Conservation (phyloP, 2,113 vertebrate genomes). For the Eclectus roratus region DNA sequence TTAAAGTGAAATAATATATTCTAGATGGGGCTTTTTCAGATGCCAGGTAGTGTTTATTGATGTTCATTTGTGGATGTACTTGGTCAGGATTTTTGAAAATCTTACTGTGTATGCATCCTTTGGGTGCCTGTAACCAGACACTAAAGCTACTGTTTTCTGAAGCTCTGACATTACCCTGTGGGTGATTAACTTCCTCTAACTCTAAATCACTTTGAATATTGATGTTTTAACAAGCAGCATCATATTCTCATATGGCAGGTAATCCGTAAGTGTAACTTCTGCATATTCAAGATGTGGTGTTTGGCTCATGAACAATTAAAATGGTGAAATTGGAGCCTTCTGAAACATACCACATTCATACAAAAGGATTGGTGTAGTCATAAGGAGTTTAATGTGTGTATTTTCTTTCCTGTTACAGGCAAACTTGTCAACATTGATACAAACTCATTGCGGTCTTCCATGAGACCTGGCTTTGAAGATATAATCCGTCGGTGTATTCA, state of each 20-base stretch:
- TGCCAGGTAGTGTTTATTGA: background rate
- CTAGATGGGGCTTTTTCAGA: background rate
- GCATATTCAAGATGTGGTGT: background rate
- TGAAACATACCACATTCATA: background rate
- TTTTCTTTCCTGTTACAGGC: slow-evolving; percentile 75
- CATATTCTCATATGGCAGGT: background rate
- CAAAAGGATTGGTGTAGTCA: background rate
- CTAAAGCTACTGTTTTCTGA: background rate
- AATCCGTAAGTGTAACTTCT: background rate
- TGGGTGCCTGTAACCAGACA: background rate
- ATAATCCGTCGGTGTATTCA: slow-evolving; percentile 92
- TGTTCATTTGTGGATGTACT: background rate
- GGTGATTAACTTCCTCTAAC: background rate
- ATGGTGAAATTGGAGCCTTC: background rate
- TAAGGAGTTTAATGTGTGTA: background rate
- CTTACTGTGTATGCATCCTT: background rate
- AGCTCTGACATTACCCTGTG: background rate
- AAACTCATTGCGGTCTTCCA: slow-evolving; percentile 87
- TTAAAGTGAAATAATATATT: background rate
- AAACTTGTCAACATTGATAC: slow-evolving; percentile 97
- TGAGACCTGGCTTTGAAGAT: slow-evolving; percentile 96
- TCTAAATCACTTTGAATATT: background rate
- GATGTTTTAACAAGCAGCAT: background rate
- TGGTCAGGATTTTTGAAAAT: background rate
- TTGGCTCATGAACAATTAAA: background rate